Evolutionary conservation across 2,797 vertebrate genomes (phyloP).

Genomic region (Sandelia bainsii): DNA sequence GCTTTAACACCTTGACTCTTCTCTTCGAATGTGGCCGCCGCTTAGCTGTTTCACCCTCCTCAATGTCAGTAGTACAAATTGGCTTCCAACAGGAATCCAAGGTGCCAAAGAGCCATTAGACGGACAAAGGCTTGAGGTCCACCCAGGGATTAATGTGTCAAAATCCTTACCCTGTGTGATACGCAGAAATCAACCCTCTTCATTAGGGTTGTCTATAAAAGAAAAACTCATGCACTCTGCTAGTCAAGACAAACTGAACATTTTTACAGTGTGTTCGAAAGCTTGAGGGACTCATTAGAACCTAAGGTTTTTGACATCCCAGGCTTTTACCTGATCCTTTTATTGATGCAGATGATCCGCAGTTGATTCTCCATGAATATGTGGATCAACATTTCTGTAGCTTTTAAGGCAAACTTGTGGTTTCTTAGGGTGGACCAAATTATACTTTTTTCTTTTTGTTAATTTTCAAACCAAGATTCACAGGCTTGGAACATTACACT

Average conservation of each 20-base stretch:
- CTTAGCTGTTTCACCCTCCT: slow-evolving; percentile 54
- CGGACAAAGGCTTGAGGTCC: slow-evolving; percentile 78
- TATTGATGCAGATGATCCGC: background rate
- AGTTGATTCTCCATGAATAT: background rate
- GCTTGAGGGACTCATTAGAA: slow-evolving; percentile 12
- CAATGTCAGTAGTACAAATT: slow-evolving; percentile 81
- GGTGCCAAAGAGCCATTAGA: slow-evolving; percentile 85
- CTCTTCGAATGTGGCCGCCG: slow-evolving; percentile 62
- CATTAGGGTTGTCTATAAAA: slow-evolving; percentile 63
- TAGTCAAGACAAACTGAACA: slow-evolving; percentile 19
- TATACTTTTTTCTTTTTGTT: background rate
- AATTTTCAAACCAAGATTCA: background rate
- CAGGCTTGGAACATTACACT: background rate
- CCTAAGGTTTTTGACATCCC: background rate
- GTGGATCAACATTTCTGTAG: background rate
- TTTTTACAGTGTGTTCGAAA: background rate
- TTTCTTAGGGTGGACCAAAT: background rate
- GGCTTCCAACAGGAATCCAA: slow-evolving; percentile 84
- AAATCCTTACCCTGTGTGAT: slow-evolving; percentile 52
- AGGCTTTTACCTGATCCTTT: slow-evolving; percentile 15
- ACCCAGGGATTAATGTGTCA: slow-evolving; percentile 77
- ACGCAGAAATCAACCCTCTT: slow-evolving; percentile 66
- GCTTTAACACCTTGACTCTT: slow-evolving; percentile 83
- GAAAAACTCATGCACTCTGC: slow-evolving; percentile 20
- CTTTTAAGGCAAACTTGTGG: background rate